Evolutionary conservation across 2,113 vertebrate species (phyloP), one percentile per base, ranked within the genome.

Genomic region (Rhynchomys soricoides): DNA sequence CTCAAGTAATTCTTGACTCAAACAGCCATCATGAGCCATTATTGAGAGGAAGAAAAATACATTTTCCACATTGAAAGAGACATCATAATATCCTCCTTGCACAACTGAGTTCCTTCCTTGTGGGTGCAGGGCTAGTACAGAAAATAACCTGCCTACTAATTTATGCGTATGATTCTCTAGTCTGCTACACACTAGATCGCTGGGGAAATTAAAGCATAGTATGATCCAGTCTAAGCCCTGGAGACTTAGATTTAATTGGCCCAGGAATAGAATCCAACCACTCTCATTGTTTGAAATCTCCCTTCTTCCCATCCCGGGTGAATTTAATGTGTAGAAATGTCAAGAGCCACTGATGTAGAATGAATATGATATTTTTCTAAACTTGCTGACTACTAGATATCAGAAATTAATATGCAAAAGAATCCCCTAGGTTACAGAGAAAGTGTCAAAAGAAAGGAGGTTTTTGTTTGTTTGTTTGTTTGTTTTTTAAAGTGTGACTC

Each of bases 321-420:
- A 74, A 75, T 94, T 29, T 83, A 73, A 85, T 6, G 75, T 85
- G 26, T n/a, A 94, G 55, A 88, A 87, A 95, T 74, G 15, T 86
- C 21, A 52, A 92, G 48, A 62, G 92, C 29, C 34, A 55, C 31
- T 77, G 37, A 92, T 95, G 71, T 90, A 48, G 57, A 86, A 37
- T 71, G 71, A 75, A 93, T 1, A 1, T 79, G 31, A 2, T 66
- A 50, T 68, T 88, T 97, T 96, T 88, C 71, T 77, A 13, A 9
- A 97, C 93, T 17, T 90, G 31, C 34, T 93, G 26, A 43, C 64
- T 90, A 81, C 40, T 10, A 88, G 93, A 85, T 86, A 57, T 95
- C 88, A 83, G 73, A 75, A 91, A 34, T 31, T 57, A 92, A 90
- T 37, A 77, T 93, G 86, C 19, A 78, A 86, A 94, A 86, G 31